These are phyloP conservation scores for Microdon myrmicae DNA, from an alignment of 2,888 invertebrate species.

Conservation along the genomic window DNA sequence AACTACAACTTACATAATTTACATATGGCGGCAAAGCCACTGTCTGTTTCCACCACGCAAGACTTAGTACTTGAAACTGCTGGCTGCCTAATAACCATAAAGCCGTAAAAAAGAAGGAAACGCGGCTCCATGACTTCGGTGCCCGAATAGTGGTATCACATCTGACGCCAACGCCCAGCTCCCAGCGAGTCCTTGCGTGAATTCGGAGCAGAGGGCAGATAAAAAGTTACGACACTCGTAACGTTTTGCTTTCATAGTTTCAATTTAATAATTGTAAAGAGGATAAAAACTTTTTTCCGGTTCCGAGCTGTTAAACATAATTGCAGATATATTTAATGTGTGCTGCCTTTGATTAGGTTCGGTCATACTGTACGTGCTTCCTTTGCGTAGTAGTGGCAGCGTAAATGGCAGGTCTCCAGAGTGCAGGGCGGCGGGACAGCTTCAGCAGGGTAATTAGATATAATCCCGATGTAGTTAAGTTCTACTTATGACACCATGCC, in stretches of 20 bases:
- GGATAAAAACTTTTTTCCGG: conserved; percentile 12
- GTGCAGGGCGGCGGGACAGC: conserved; percentile 9
- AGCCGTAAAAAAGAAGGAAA: conserved; percentile 32
- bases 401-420: background rate
- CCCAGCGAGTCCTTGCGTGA: conserved; percentile 19
- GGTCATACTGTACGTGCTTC: too few species aligned
- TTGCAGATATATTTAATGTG: conserved; percentile 20
- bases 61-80: conserved; percentile 8
- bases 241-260: conserved; percentile 39
- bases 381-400: background rate
- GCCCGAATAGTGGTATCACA: conserved; percentile 1
- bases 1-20: conserved; percentile 19
- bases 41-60: background rate
- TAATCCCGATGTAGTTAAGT: conserved; percentile 24
- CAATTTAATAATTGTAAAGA: conserved; percentile 40
- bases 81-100: conserved; percentile 30
- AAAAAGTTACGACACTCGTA: conserved; percentile 41
- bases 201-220: conserved; percentile 21
- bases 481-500: conserved; percentile 22
- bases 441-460: conserved; percentile 24
- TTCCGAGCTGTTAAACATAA: conserved; percentile 30
- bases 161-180: background rate
- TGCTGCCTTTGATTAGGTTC: conserved; percentile 19
- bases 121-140: conserved; percentile 31
- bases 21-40: conserved; percentile 2